Evolutionary conservation across 53 echinoderm and acorn worm genomes (phyloP).

Genomic region (Hippasteria phrygiana): DNA sequence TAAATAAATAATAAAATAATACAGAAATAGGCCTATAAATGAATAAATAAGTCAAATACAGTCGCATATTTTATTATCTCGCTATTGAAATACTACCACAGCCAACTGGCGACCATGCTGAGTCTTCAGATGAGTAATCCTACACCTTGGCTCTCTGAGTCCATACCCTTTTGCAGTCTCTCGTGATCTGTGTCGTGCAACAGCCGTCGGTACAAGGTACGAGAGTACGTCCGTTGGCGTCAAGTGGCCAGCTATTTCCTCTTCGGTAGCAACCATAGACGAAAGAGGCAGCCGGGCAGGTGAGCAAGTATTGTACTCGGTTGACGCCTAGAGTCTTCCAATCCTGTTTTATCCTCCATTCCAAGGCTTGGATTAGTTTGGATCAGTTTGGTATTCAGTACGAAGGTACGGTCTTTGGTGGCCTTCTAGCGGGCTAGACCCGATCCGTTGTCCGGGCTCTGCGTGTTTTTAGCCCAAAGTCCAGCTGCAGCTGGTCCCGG

Average conservation of each 20-base stretch:
- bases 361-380: conserved; percentile 13
- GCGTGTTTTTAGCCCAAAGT: neutral
- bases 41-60: no score
- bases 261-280: conserved; percentile 47
- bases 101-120: no score
- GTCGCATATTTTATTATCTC: no score
- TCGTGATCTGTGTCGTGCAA: neutral
- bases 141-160: no score
- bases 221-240: conserved; percentile 4
- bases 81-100: no score
- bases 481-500: no score
- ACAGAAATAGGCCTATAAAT: no score
- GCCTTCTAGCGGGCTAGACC: neutral
- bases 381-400: neutral
- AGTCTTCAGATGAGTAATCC: no score
- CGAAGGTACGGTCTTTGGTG: neutral
- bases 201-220: neutral
- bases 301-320: conserved; percentile 3
- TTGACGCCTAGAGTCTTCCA: conserved; percentile 30
- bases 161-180: no score
- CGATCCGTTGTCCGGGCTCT: neutral
- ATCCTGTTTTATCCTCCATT: neutral
- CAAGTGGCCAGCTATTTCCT: conserved; percentile 46
- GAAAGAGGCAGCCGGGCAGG: conserved; percentile 22
- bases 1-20: no score